Percentiles rank a stretch among this genome's conserved stretches.
Conservation (phyloP, 2,113 vertebrate genomes). For the Salvelinus alpinus region DNA sequence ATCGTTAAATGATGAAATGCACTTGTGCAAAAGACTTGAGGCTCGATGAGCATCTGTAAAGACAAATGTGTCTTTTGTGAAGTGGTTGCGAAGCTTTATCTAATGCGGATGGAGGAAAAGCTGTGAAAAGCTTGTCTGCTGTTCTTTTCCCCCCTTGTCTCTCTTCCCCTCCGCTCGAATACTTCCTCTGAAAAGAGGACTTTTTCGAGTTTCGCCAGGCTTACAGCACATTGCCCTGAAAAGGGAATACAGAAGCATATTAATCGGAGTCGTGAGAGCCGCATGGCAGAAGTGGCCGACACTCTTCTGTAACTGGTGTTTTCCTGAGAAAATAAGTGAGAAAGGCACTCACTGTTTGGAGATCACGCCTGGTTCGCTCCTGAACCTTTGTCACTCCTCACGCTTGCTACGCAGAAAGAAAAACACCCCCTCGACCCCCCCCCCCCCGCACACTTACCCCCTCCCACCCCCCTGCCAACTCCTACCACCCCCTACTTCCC, state of each 20-base stretch:
- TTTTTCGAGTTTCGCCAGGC: slow-evolving; percentile 78
- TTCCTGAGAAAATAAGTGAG: slow-evolving; percentile 31
- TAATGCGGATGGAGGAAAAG: slow-evolving; percentile 67
- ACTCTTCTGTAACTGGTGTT: slow-evolving; percentile 9
- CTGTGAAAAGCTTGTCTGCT: slow-evolving; percentile 84
- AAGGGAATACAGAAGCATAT: slow-evolving; percentile 80
- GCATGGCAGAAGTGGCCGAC: slow-evolving; percentile 60
- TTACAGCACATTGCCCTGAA: slow-evolving; percentile 81
- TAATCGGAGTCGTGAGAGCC: slow-evolving; percentile 78
- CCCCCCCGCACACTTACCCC: slow-evolving; percentile 25
- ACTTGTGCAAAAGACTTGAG: slow-evolving; percentile 78
- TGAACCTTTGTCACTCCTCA: slow-evolving; percentile 58
- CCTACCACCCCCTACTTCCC: slow-evolving; percentile 28
- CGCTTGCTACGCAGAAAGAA: not conserved
- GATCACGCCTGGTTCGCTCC: slow-evolving; percentile 39
- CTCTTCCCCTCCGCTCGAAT: slow-evolving; percentile 47
- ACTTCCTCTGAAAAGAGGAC: slow-evolving; percentile 77
- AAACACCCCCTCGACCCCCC: slow-evolving; percentile 17
- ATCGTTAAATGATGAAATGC: slow-evolving; percentile 88
- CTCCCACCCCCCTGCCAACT: slow-evolving; percentile 45
- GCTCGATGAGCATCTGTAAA: slow-evolving; percentile 89
- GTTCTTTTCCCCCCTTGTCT: slow-evolving; percentile 61
- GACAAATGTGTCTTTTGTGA: slow-evolving; percentile 87
- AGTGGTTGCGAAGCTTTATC: slow-evolving; percentile 86
- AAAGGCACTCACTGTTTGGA: slow-evolving; percentile 36